These are phyloP conservation scores for Leucoraja erinaceus DNA, from an alignment of 2,113 vertebrate genomes.

Conservation along the genomic window DNA sequence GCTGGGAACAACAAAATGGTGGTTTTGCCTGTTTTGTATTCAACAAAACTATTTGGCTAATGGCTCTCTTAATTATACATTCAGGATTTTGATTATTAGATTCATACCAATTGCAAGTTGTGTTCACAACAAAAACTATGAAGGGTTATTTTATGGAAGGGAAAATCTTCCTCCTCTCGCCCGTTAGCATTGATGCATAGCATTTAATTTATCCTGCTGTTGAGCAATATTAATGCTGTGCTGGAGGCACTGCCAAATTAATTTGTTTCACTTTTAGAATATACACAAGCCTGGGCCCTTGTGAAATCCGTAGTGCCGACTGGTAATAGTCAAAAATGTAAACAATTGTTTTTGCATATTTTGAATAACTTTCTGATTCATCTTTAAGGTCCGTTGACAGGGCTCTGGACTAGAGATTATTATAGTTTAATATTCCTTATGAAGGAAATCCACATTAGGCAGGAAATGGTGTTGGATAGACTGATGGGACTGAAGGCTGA, in stretches of 20 bases:
- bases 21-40: neutral
- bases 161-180: neutral
- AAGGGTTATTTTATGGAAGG: neutral
- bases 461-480: no score
- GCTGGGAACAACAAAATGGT: neutral
- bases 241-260: neutral
- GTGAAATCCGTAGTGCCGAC: no score
- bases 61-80: constrained; percentile 1
- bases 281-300: neutral
- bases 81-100: constrained; percentile 7
- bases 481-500: no score
- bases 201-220: neutral
- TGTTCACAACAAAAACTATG: neutral
- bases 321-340: neutral
- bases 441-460: no score
- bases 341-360: neutral
- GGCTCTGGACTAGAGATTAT: no score
- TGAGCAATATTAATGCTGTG: neutral
- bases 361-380: neutral
- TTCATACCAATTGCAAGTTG: neutral
- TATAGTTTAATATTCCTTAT: neutral
- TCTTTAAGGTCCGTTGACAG: neutral
- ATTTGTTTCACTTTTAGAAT: constrained; percentile 20
- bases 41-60: neutral
- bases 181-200: constrained; percentile 3